phyloP scores from a whole-genome alignment of 35 echinoderm and acorn worm species.

The Apostichopus californicus region DNA sequence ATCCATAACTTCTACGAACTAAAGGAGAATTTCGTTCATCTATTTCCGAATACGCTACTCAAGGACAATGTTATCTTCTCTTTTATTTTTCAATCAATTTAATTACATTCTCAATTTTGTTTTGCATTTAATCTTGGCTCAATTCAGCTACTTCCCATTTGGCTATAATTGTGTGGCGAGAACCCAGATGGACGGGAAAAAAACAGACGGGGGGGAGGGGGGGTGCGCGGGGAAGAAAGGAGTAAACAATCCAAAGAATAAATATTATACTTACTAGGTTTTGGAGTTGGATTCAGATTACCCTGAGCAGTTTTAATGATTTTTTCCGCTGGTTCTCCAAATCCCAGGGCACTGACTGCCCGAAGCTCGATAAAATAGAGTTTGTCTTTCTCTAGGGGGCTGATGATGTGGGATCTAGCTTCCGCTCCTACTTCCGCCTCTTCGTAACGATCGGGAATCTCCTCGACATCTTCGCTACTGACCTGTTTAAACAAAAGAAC shows the following conservation, averaged over 20 bases:
- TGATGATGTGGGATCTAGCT: conserved; percentile 29
- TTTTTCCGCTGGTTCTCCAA: conserved; percentile 45
- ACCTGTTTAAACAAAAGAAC: conserved; percentile 10
- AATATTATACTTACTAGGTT: conserved; percentile 40
- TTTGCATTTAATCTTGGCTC: too few relatives aligned
- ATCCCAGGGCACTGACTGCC: conserved; percentile 49
- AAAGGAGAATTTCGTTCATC: too few relatives aligned
- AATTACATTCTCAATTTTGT: too few relatives aligned
- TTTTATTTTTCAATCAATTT: too few relatives aligned
- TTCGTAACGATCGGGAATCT: conserved; percentile 5
- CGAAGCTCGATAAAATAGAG: conserved; percentile 50
- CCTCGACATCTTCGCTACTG: not conserved
- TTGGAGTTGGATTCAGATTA: not conserved
- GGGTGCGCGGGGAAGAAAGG: too few relatives aligned
- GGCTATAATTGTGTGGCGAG: not conserved
- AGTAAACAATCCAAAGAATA: not conserved
- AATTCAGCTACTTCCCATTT: too few relatives aligned
- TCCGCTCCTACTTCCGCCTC: conserved; percentile 11
- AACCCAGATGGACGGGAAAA: not conserved
- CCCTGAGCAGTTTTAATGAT: conserved; percentile 51
- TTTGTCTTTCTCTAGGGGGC: conserved; percentile 28
- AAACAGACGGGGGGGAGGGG: not conserved
- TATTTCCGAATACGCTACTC: too few relatives aligned
- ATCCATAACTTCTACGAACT: too few relatives aligned
- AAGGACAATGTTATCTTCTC: too few relatives aligned